Evolutionary conservation across 2,113 vertebrate species (phyloP), one percentile per base, ranked within the genome.

Genomic region (Ailurus styani): DNA sequence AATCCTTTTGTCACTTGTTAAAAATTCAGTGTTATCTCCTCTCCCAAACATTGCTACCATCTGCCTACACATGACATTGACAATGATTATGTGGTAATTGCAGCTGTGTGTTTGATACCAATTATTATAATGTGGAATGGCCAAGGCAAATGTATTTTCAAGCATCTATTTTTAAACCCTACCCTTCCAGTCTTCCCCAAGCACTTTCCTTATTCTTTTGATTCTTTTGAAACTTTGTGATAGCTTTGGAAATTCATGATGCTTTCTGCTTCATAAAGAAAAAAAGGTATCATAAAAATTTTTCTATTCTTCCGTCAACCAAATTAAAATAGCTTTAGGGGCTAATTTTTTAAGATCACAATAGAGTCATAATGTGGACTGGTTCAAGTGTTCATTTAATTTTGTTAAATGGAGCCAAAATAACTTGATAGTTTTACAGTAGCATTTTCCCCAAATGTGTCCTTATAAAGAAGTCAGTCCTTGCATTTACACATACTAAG

Each of bases 1-100:
- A 98, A 95, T 91, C 57, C n/a, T 95, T 98, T 97, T 97, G 93
- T 98, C 97, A 97, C 97, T 96, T 97, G 95, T 93, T 97, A 98
- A 97, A 98, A 98, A 98, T 98, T 91, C 94, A 93, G 60, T 73
- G 77, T 98, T 97, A 88, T 98, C 97, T 93, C 72, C 78, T 88
- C 94, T 90, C 92, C 40, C 75, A 97, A 97, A 95, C 94, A 81
- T 47, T 95, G 88, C 95, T 93, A 87, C 98, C 97, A 97, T 98
- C 98, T 98, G 98, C 72, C 66, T 92, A 50, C 93, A 95, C 52
- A 95, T 85, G 96, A 95, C 96, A 95, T 87, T 96, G 78, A 97
- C 96, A 97, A 96, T 89, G 91, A 86, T 97, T 95, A 82, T 94
- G 93, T 98, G 90, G 81, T 94, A 93, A 96, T 96, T 91, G 85